Base-by-base conservation (phyloP, 2,888 invertebrate genomes). In the Theretra japonica region DNA sequence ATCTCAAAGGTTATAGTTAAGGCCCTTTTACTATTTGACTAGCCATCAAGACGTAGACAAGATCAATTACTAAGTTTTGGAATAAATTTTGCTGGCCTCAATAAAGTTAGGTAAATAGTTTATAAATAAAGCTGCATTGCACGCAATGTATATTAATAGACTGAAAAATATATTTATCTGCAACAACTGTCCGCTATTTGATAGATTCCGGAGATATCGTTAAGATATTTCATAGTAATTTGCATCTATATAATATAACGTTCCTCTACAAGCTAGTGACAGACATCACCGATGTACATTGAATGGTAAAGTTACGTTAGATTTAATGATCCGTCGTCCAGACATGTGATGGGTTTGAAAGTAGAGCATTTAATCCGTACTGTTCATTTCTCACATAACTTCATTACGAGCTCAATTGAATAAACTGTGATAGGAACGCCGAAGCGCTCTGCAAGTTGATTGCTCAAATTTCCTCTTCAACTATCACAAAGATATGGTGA, bases 401-500 rank as follows among this genome's bases (percentile, higher is more conserved):
- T 93, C 93, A 93, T 94, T 93, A 94, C 90, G 90, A 87, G 89
- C 90, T 93, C 94, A 94, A 94, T 94, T 94, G 94, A 92, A 94
- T 94, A 94, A 94, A 93, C 94, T 92, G 93, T 92, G 91, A 94
- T 94, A 93, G 93, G 91, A 92, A 90, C 87, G 88, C 87, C 86
- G 91, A 91, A 89, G 92, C 92, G 91, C 92, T 92, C 92, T 89
- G 93, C 90, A 91, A 91, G 91, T 91, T 93, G 94, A 94, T 94
- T 94, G 93, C 94, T 94, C 93, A 92, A 94, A 94, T 94, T 94
- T 94, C 94, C 94, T 94, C 90, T 91, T 94, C 94, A 93, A 91
- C 94, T 94, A 93, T 94, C 91, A 93, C 94, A 93, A 93, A 94
- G 94, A 94, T 94, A 94, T 94, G 94, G 94, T 94, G 94, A 94